Percentiles rank a stretch among this genome's conserved stretches.
Conservation (phyloP, 2,888 invertebrate genomes). For the Caenorhabditis wallacei region DNA sequence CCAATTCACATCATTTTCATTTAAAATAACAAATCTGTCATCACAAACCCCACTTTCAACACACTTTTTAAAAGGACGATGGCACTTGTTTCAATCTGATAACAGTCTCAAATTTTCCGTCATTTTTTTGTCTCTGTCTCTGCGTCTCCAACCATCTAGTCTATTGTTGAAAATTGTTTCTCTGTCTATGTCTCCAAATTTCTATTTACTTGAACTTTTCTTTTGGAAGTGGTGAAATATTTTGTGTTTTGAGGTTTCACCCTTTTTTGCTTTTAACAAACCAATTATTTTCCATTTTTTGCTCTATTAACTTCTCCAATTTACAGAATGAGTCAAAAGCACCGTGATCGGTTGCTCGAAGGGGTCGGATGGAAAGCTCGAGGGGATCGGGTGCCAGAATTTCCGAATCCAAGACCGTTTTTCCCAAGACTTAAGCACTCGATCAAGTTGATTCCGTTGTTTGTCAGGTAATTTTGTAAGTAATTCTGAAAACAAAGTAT, state of each 20-base stretch:
- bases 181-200: slow-evolving; percentile 6
- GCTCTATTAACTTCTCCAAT: neutral
- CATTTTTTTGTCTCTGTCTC: slow-evolving; percentile 13
- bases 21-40: too few species aligned
- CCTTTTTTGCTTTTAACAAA: neutral
- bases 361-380: slow-evolving; percentile 73
- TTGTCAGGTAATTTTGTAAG: slow-evolving; percentile 61
- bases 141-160: neutral
- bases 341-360: slow-evolving; percentile 56
- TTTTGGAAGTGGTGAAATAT: neutral
- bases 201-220: neutral
- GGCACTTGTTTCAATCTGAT: too few species aligned
- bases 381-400: slow-evolving; percentile 69
- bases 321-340: slow-evolving; percentile 25
- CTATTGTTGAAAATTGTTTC: neutral
- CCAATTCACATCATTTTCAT: too few species aligned
- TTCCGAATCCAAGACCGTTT: slow-evolving; percentile 64
- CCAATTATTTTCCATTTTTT: neutral
- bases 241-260: too few species aligned
- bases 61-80: too few species aligned
- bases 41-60: too few species aligned
- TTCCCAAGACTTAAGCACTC: slow-evolving; percentile 72
- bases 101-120: neutral
- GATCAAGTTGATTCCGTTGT: slow-evolving; percentile 74
- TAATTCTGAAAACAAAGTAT: too few species aligned